Evolutionary conservation across 2,797 vertebrate genomes (phyloP).

Genomic region (Parauchenoglanis punctatus): DNA sequence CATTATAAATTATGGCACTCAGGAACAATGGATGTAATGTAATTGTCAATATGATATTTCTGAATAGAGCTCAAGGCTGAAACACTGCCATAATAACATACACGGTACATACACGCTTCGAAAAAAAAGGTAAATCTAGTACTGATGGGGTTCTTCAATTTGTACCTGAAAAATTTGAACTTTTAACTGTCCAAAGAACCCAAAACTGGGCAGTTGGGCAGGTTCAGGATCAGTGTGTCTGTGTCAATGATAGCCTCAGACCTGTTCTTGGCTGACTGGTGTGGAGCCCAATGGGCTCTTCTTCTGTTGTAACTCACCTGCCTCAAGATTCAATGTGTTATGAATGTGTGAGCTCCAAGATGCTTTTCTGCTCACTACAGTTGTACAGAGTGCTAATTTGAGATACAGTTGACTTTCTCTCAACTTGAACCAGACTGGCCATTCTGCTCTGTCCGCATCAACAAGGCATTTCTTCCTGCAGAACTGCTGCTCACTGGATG

Average conservation of each 20-base stretch:
- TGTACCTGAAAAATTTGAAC: not conserved
- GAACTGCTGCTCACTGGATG: not conserved
- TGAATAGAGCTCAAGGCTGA: not conserved
- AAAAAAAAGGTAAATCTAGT: not conserved
- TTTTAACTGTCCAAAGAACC: not conserved
- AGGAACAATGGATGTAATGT: not conserved
- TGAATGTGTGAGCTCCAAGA: not conserved
- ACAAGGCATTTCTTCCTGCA: not conserved
- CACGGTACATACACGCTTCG: not conserved
- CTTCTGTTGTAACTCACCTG: not conserved
- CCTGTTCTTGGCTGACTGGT: not conserved
- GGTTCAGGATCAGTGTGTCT: not conserved
- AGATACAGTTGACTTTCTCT: not conserved
- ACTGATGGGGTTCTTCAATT: not conserved
- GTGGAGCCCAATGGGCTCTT: not conserved
- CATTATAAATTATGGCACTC: not conserved
- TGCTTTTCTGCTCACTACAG: not conserved
- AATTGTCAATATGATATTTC: not conserved
- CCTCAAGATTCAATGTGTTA: not conserved
- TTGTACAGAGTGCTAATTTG: not conserved
- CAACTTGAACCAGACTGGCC: not conserved
- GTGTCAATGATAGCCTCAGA: not conserved
- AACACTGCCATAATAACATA: slow-evolving; percentile 12
- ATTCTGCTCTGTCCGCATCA: not conserved
- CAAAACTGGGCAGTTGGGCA: not conserved